Percentiles rank a stretch among this genome's conserved stretches.
These are phyloP conservation scores for Pedetes capensis DNA, from an alignment of 2,113 vertebrate species.

Conservation along the genomic window DNA sequence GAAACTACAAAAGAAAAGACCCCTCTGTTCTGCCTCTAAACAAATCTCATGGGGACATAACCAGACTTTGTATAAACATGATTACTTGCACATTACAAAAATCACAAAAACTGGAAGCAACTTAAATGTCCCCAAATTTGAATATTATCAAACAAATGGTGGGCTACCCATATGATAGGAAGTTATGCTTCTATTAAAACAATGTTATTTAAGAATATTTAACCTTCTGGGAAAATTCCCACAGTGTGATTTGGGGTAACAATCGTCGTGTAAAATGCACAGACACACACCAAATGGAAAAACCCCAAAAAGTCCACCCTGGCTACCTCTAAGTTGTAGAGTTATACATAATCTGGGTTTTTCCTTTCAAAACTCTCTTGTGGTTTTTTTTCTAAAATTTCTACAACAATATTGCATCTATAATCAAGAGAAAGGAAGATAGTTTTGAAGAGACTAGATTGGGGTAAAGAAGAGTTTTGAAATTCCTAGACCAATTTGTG, in stretches of 20 bases:
- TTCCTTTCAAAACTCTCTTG: neutral
- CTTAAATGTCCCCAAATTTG: neutral
- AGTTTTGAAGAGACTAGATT: neutral
- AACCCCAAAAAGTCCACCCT: neutral
- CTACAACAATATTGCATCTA: neutral
- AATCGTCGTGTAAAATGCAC: neutral
- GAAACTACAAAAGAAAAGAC: neutral
- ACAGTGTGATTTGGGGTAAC: neutral
- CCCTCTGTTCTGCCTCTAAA: neutral
- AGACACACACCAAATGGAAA: neutral
- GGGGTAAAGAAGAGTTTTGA: neutral
- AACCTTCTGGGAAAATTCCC: neutral
- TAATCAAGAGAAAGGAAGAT: neutral
- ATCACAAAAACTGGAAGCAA: neutral
- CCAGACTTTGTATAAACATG: neutral
- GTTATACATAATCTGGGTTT: neutral
- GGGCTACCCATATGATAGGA: neutral
- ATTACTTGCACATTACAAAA: neutral
- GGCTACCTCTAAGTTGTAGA: neutral
- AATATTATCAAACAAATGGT: neutral
- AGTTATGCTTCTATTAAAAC: neutral
- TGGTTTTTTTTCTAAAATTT: neutral
- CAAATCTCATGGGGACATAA: rapidly evolving
- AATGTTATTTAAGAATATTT: neutral
- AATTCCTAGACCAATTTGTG: neutral